A percentile compares a stretch with the other conserved stretches of the same genome.
phyloP scores from a whole-genome alignment of 2,113 vertebrate species.

The Hemiprocne comata region DNA sequence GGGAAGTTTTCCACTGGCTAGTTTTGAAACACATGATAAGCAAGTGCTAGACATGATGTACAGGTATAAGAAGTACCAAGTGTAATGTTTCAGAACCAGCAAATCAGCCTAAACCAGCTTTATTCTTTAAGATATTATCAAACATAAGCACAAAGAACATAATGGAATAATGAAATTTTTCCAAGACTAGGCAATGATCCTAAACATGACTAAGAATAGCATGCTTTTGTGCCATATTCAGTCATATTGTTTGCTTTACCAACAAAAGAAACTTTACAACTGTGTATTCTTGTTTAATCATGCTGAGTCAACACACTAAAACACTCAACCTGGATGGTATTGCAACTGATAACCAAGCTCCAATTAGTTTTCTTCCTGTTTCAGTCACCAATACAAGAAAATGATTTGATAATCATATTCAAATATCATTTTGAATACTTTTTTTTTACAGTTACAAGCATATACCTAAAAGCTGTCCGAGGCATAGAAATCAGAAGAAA shows the following conservation, averaged over 20 bases:
- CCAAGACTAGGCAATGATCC: neutral
- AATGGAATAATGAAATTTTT: neutral
- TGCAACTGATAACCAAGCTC: neutral
- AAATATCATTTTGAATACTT: neutral
- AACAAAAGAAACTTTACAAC: constrained; percentile 13
- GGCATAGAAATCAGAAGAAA: neutral
- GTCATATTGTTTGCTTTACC: neutral
- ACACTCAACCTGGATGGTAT: neutral
- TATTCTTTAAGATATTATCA: neutral
- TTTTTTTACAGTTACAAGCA: neutral
- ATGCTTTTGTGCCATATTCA: neutral
- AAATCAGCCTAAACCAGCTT: neutral
- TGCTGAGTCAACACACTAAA: neutral
- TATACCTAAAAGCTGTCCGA: neutral
- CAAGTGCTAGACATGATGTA: neutral
- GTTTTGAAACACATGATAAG: neutral
- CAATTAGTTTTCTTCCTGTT: neutral
- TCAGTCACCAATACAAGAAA: neutral
- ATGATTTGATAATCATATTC: neutral
- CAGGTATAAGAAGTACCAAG: neutral
- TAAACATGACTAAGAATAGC: neutral
- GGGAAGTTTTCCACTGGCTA: neutral
- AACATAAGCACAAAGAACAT: neutral
- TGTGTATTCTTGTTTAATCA: neutral
- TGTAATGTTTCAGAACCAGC: neutral